Percentiles rank a stretch among this genome's conserved stretches.
Conservation (phyloP, 2,888 invertebrate genomes). For the Boloria euphrosyne region DNA sequence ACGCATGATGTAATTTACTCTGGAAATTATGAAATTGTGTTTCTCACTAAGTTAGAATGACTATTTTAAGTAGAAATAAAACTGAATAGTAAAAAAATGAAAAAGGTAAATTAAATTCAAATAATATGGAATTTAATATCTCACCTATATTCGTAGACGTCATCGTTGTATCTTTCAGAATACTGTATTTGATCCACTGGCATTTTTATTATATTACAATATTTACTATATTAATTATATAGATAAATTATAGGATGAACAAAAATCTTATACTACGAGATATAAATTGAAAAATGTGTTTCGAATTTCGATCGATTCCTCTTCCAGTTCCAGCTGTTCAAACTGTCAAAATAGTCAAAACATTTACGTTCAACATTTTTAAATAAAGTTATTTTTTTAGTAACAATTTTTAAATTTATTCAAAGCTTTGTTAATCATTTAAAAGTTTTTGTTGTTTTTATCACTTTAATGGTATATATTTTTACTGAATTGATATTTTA, state of each 20-base stretch:
- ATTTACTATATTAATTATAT: conserved; percentile 5
- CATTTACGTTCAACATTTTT: conserved; percentile 13
- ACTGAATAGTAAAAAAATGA: not conserved
- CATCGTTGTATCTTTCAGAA: conserved; percentile 95
- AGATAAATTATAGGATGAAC: not conserved
- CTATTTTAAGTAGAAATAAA: not conserved
- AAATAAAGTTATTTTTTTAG: not conserved
- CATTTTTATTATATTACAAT: conserved; percentile 64
- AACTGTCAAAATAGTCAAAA: conserved; percentile 33
- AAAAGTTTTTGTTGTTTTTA: not conserved
- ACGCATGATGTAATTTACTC: conserved; percentile 3
- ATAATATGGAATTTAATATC: conserved; percentile 25
- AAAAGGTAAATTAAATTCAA: not conserved
- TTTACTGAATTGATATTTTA: too few relatives aligned
- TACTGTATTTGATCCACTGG: conserved; percentile 93
- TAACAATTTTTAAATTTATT: not conserved
- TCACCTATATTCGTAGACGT: conserved; percentile 93
- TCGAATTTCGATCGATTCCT: conserved; percentile 24
- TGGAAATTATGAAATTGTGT: not conserved
- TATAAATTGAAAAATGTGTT: not conserved
- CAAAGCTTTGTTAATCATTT: not conserved
- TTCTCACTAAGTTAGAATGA: not conserved
- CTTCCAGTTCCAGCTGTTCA: conserved; percentile 35
- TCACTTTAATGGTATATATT: not conserved
- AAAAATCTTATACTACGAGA: not conserved